phyloP scores from a whole-genome alignment of 2,797 vertebrate species.

The Diplodus puntazzo region DNA sequence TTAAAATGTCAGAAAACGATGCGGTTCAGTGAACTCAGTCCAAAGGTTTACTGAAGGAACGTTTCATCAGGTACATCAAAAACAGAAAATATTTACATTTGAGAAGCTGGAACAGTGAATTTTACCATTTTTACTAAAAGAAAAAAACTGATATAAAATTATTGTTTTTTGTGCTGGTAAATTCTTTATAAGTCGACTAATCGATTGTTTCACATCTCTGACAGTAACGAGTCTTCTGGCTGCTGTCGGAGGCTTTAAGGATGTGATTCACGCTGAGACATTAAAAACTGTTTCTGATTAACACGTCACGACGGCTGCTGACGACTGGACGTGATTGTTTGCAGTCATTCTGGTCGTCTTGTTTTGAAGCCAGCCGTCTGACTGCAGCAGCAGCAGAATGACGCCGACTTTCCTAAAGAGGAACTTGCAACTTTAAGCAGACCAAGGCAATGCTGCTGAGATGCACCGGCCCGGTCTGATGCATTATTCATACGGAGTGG shows the following conservation, averaged over 20 bases:
- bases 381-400: slow-evolving; percentile 63
- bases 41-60: too few relatives aligned
- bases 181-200: not conserved
- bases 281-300: not conserved
- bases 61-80: too few relatives aligned
- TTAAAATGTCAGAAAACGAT: too few relatives aligned
- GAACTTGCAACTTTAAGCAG: slow-evolving; percentile 84
- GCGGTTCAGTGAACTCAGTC: too few relatives aligned
- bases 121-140: too few relatives aligned
- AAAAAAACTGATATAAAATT: not conserved
- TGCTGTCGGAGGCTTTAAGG: slow-evolving; percentile 10
- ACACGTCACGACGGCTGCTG: not conserved
- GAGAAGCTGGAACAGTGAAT: too few relatives aligned
- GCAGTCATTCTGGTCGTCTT: slow-evolving; percentile 22
- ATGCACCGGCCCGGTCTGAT: slow-evolving; percentile 83
- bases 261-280: slow-evolving; percentile 17
- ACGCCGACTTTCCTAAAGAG: slow-evolving; percentile 66
- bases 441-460: slow-evolving; percentile 81
- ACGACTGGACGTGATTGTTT: slow-evolving; percentile 21
- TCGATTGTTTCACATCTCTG: not conserved
- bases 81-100: too few relatives aligned
- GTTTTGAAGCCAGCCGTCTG: slow-evolving; percentile 40
- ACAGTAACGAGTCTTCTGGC: not conserved
- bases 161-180: not conserved
- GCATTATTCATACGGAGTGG: slow-evolving; percentile 87